phyloP scores from a whole-genome alignment of 1,140 invertebrate genomes.

The Cherax quadricarinatus region DNA sequence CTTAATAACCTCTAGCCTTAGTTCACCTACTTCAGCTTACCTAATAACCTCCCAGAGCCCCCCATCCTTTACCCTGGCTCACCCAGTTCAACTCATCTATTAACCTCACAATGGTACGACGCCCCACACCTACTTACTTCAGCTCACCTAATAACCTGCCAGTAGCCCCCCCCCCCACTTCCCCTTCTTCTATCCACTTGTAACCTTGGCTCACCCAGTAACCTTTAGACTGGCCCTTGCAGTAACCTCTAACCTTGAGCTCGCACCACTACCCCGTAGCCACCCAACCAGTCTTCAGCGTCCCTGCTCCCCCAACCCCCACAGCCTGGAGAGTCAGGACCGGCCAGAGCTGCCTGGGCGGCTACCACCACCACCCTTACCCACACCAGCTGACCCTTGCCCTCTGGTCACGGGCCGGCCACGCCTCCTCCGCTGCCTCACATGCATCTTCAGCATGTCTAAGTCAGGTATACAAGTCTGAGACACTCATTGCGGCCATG shows the following conservation, averaged over 20 bases:
- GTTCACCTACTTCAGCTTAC: too few species aligned
- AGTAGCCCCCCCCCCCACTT: not conserved
- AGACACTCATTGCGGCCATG: not conserved
- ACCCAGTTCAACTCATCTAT: too few species aligned
- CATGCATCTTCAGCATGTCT: not conserved
- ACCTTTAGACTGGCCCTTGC: conserved; percentile 14
- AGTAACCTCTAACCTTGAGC: conserved; percentile 37
- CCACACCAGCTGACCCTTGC: conserved; percentile 55
- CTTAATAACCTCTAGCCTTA: too few species aligned
- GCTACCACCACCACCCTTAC: conserved; percentile 11
- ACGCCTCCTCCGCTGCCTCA: conserved; percentile 8
- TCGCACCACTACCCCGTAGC: not conserved
- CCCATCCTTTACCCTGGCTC: not conserved
- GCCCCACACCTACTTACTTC: too few species aligned
- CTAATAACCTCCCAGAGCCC: too few species aligned
- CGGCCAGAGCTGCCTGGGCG: not conserved
- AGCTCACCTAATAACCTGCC: not conserved
- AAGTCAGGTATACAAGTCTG: too few species aligned
- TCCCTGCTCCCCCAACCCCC: not conserved
- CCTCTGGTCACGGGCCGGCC: conserved; percentile 50
- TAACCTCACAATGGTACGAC: not conserved
- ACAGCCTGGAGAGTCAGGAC: conserved; percentile 20
- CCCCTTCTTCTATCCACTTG: not conserved
- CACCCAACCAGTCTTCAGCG: not conserved
- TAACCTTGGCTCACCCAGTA: conserved; percentile 19